A percentile compares a stretch with the other conserved stretches of the same genome.
Evolutionary conservation across 2,113 vertebrate species (phyloP).

Genomic region (Ursus arctos): DNA sequence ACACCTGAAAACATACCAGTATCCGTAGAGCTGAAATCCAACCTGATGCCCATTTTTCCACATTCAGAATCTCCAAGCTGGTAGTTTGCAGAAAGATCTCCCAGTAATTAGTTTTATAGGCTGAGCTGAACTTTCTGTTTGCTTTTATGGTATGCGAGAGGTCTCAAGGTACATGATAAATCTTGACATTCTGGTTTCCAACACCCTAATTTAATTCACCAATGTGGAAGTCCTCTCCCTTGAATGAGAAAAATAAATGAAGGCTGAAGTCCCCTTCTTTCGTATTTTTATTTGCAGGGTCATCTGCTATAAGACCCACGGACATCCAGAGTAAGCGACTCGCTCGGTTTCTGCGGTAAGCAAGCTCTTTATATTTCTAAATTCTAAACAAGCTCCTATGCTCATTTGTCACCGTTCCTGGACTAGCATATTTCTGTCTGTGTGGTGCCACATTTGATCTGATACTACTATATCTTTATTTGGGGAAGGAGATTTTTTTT

Average conservation of each 20-base stretch:
- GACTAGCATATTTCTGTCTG: not conserved
- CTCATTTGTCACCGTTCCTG: not conserved
- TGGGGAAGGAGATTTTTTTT: not conserved
- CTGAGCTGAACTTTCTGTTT: not conserved
- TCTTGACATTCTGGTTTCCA: too few species aligned
- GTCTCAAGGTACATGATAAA: not conserved
- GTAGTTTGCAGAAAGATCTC: not conserved
- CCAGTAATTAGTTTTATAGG: not conserved
- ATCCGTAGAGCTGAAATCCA: not conserved
- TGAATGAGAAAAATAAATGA: not conserved
- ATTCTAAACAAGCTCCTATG: accelerated
- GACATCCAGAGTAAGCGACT: accelerated
- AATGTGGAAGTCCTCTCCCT: not conserved
- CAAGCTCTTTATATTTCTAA: not conserved
- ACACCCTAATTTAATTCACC: not conserved
- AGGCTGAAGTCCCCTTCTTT: not conserved
- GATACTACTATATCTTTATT: not conserved
- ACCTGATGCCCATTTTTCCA: accelerated
- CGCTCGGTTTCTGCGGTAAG: accelerated
- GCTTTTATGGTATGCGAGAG: not conserved
- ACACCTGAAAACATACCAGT: accelerated
- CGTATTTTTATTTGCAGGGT: not conserved
- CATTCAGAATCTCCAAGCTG: not conserved
- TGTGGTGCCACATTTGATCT: not conserved
- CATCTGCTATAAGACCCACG: not conserved